phyloP scores from a whole-genome alignment of 2,888 invertebrate species.

The Rhaphigaster nebulosa region DNA sequence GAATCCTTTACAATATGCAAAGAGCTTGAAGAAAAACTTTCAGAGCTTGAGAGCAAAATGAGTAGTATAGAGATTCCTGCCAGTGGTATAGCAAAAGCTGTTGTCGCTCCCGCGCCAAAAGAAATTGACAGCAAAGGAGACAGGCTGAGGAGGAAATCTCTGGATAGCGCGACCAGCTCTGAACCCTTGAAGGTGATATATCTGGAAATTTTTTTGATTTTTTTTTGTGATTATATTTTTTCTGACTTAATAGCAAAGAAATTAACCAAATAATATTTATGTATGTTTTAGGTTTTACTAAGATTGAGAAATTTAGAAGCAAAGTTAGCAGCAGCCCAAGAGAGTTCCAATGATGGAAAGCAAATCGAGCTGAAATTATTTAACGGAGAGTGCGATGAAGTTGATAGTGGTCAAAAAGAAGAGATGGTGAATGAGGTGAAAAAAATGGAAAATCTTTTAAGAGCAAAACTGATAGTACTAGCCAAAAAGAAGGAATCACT shows the following conservation, averaged over 20 bases:
- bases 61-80: conserved; percentile 67
- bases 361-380: conserved; percentile 63
- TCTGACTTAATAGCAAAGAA: background rate
- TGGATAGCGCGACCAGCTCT: conserved; percentile 83
- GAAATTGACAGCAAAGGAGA: conserved; percentile 69
- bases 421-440: conserved; percentile 67
- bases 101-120: conserved; percentile 61
- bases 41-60: conserved; percentile 85
- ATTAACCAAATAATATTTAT: background rate
- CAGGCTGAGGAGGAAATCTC: conserved; percentile 79
- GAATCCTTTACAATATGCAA: conserved; percentile 85
- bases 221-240: background rate
- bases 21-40: conserved; percentile 87
- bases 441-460: conserved; percentile 76
- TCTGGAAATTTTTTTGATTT: background rate
- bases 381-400: conserved; percentile 64
- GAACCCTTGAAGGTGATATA: conserved; percentile 83
- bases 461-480: conserved; percentile 79
- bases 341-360: conserved; percentile 59
- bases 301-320: conserved; percentile 83
- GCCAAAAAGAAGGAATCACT: conserved; percentile 77
- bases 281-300: conserved; percentile 62
- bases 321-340: conserved; percentile 77
- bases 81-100: conserved; percentile 70
- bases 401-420: conserved; percentile 63